Base-by-base conservation (phyloP, 2,113 vertebrate genomes). In the Hippotragus niger region DNA sequence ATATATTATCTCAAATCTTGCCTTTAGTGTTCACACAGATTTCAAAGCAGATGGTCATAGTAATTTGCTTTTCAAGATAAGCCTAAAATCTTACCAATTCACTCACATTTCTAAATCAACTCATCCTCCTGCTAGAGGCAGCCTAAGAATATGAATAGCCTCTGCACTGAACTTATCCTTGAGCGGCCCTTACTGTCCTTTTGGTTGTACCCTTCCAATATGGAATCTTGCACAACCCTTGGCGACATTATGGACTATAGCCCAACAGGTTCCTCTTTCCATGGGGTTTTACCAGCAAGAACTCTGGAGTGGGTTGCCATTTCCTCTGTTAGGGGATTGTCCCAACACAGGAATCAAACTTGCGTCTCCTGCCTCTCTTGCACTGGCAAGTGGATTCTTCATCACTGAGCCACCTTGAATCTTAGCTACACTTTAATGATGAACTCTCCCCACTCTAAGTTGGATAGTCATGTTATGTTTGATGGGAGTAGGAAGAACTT, bases 41-140 rank as follows among this genome's bases (percentile, higher is more conserved):
- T 97, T 98, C 52, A 97, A 96, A 97, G 91, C 91, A 96, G 97
- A 95, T 98, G 87, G 85, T 95, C 55, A 82, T 71, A 86, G 43
- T 95, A 96, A 95, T 95, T 92, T 97, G 74, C 88, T 88, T 94
- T 97, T 94, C 88, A 96, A 95, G 91, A 86, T 84, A 93, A 88
- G 62, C 95, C 92, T 55, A 82, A 95, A 97, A 92, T 92, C 81
- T 88, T 82, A 82, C 19, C 80, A 88, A 33, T 90, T 86, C 82
- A 96, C 33, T 97, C 40, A 36, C 1, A 13, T 82, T 80, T 95
- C 94, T 88, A 88, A 43, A 95, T 92, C 67, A 89, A 92, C 78
- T 92, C 53, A 84, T 27, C 17, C 25, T 80, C 19, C 10, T 90
- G 29, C 93, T 76, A 83, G 74, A 84, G 21, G 40, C 7, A 82